Conservation (phyloP, 2,797 vertebrate genomes). For the Trematomus bernacchii region DNA sequence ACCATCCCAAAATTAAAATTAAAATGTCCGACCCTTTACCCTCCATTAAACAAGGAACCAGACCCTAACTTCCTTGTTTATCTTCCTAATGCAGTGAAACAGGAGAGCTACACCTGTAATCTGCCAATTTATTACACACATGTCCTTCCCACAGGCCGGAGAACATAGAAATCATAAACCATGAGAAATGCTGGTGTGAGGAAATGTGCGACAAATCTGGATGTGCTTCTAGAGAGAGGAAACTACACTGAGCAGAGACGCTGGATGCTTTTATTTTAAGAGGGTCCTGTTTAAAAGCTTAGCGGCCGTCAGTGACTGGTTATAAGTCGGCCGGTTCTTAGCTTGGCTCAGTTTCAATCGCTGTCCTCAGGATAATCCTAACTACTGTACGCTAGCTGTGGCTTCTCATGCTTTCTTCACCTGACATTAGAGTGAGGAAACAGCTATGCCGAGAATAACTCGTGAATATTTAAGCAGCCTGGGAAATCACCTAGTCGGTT, state of each 20-base stretch:
- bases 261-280: conserved; percentile 31
- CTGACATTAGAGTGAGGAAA: conserved; percentile 24
- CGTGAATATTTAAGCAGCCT: conserved; percentile 29
- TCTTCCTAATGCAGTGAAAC: conserved; percentile 43
- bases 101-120: conserved; percentile 36
- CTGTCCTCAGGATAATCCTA: conserved; percentile 63
- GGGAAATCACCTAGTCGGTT: conserved; percentile 36
- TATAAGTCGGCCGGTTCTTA: conserved; percentile 58
- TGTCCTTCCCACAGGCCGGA: conserved; percentile 11
- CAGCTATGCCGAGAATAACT: conserved; percentile 40
- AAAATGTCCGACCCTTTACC: conserved; percentile 4
- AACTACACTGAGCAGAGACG: conserved; percentile 1
- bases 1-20: background rate
- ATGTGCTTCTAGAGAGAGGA: conserved; percentile 38
- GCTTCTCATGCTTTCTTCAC: conserved; percentile 43
- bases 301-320: conserved; percentile 35
- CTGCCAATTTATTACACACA: conserved; percentile 16
- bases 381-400: conserved; percentile 34
- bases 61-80: conserved; percentile 38
- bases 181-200: conserved; percentile 43
- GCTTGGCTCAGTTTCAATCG: conserved; percentile 42
- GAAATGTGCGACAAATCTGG: conserved; percentile 9
- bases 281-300: conserved; percentile 56
- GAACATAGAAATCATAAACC: background rate
- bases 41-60: conserved; percentile 15